These are phyloP conservation scores for Arnoldichthys spilopterus DNA, from an alignment of 2,797 vertebrate genomes.

Conservation along the genomic window DNA sequence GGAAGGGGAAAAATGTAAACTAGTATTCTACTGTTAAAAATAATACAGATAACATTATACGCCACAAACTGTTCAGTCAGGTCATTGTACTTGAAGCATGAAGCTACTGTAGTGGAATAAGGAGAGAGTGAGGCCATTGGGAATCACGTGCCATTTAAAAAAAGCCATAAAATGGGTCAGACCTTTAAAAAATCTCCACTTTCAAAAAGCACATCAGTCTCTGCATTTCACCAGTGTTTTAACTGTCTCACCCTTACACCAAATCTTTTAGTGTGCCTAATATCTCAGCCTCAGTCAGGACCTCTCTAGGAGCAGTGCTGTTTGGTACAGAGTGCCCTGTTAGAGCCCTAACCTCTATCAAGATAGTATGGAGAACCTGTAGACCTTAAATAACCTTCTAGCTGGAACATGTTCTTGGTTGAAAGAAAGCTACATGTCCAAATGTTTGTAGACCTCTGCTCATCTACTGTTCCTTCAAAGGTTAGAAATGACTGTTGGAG, in stretches of 20 bases:
- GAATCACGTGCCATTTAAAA: not conserved
- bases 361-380: not conserved
- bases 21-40: not conserved
- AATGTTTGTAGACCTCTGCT: not conserved
- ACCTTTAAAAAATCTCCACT: not conserved
- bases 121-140: not conserved
- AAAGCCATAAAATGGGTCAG: not conserved
- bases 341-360: not conserved
- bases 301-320: not conserved
- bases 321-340: not conserved
- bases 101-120: constrained; percentile 11
- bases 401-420: not conserved
- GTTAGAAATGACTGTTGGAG: not conserved
- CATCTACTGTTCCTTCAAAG: not conserved
- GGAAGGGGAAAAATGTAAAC: not conserved
- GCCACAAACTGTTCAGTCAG: not conserved
- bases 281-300: not conserved
- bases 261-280: not conserved
- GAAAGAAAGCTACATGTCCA: not conserved
- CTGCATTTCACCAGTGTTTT: not conserved
- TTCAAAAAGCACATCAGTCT: not conserved
- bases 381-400: not conserved
- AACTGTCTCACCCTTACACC: not conserved
- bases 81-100: not conserved
- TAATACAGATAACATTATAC: not conserved